These are phyloP conservation scores for Suillia variegata DNA, from an alignment of 2,888 invertebrate species.

Conservation along the genomic window DNA sequence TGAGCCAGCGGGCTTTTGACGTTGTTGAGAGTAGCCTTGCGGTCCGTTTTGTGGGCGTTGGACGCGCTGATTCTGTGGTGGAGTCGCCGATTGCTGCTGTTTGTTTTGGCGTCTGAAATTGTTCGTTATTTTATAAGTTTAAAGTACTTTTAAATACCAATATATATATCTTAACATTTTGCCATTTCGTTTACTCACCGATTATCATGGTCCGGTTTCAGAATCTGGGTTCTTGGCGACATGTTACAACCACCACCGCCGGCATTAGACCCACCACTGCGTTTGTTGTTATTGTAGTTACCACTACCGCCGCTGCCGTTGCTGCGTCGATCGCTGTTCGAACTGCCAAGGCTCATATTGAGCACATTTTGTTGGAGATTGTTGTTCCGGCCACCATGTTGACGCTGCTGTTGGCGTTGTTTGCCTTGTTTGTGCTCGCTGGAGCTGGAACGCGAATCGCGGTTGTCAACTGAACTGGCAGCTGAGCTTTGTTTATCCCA, in stretches of 20 bases:
- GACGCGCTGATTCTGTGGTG: conserved; percentile 28
- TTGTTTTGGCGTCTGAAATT: conserved; percentile 38
- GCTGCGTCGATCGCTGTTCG: no score
- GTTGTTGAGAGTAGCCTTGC: conserved; percentile 50
- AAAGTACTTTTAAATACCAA: neutral
- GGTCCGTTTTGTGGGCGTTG: conserved; percentile 53
- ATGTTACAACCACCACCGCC: conserved; percentile 29
- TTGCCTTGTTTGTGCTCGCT: conserved; percentile 34
- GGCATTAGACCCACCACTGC: conserved; percentile 15
- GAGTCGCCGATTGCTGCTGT: conserved; percentile 37
- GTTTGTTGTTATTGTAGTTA: conserved; percentile 37
- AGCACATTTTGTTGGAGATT: no score
- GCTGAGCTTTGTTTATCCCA: conserved; percentile 56
- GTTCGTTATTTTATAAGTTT: neutral
- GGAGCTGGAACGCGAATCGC: conserved; percentile 44
- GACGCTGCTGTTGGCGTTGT: conserved; percentile 33
- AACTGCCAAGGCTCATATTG: conserved; percentile 43
- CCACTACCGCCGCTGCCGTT: no score
- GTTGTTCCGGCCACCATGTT: conserved; percentile 9
- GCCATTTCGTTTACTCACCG: conserved; percentile 36
- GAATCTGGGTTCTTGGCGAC: conserved; percentile 51
- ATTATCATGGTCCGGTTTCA: conserved; percentile 42
- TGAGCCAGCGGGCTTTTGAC: conserved; percentile 40
- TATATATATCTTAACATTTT: no score
- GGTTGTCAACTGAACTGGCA: conserved; percentile 49